These are phyloP conservation scores for Spinibarbus caldwelli DNA, from an alignment of 2,797 vertebrate genomes.

Conservation along the genomic window DNA sequence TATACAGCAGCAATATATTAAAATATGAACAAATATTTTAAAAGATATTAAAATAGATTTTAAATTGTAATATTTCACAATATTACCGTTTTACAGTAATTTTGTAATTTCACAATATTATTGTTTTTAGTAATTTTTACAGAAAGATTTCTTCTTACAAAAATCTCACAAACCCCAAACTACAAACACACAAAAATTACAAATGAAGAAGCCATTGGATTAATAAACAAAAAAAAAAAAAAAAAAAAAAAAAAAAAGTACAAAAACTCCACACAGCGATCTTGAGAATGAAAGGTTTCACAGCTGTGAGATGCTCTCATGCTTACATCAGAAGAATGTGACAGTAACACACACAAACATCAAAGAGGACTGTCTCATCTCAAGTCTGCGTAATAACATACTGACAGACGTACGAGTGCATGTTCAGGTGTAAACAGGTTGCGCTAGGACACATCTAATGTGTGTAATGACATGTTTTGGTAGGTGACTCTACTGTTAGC, in stretches of 20 bases:
- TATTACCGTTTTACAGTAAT: background rate
- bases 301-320: background rate
- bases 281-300: background rate
- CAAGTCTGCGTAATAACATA: background rate
- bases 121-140: background rate
- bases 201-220: background rate
- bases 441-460: slow-evolving; percentile 33
- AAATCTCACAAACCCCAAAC: background rate
- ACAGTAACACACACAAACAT: slow-evolving; percentile 25
- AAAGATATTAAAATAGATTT: too few relatives aligned
- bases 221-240: background rate
- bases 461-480: slow-evolving; percentile 43
- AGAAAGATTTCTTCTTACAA: background rate
- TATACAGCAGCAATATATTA: background rate
- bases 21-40: background rate
- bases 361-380: slow-evolving; percentile 16
- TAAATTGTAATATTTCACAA: too few relatives aligned
- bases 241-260: background rate
- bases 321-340: slow-evolving; percentile 23
- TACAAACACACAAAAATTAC: background rate
- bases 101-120: background rate
- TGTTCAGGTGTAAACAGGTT: slow-evolving; percentile 25
- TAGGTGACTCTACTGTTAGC: slow-evolving; percentile 32
- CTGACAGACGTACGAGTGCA: slow-evolving; percentile 6
- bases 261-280: background rate